phyloP scores from a whole-genome alignment of 2,797 vertebrate species.

The Phylloscopus collybita region DNA sequence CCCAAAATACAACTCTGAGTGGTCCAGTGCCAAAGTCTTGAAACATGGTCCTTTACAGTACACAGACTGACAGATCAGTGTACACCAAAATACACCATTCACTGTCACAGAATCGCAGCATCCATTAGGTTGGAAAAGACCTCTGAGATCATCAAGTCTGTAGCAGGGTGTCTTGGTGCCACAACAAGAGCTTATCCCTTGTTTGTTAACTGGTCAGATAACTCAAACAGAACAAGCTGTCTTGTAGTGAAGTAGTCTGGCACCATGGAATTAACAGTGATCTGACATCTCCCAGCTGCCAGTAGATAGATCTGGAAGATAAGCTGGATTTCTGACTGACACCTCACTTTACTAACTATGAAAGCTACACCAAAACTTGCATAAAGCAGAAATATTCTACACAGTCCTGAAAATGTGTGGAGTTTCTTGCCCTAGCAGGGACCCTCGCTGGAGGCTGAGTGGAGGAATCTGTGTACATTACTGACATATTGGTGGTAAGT shows the following conservation, averaged over 20 bases:
- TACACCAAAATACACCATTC: not conserved
- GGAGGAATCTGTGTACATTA: not conserved
- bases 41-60: not conserved
- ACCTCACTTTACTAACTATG: not conserved
- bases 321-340: not conserved
- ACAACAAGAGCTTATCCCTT: not conserved
- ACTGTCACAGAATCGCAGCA: not conserved
- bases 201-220: not conserved
- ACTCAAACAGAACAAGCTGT: not conserved
- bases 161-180: not conserved
- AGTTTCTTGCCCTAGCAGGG: not conserved
- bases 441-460: accelerated
- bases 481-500: not conserved
- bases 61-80: not conserved
- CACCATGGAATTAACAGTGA: not conserved
- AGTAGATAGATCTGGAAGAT: not conserved
- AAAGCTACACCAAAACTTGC: not conserved
- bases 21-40: not conserved
- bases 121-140: not conserved
- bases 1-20: not conserved
- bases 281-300: not conserved
- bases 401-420: not conserved
- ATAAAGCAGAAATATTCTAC: not conserved
- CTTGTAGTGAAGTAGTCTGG: not conserved
- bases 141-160: not conserved